phyloP scores from a whole-genome alignment of 2,797 vertebrate genomes.

The Cyprinodon diabolis region DNA sequence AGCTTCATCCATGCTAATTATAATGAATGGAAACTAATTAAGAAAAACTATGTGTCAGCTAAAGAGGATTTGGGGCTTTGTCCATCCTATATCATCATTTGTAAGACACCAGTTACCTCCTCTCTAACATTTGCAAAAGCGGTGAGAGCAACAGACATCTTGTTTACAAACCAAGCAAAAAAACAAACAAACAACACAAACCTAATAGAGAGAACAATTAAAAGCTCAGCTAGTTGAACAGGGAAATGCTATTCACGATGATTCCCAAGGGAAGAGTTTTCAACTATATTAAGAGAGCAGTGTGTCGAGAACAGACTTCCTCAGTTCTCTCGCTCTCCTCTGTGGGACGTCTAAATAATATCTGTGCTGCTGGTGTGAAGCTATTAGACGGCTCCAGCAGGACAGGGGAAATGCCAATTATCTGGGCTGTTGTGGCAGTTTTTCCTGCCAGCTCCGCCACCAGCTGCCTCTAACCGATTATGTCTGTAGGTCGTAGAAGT shows the following conservation, averaged over 20 bases:
- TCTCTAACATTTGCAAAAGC: constrained; percentile 43
- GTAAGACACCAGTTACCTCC: constrained; percentile 58
- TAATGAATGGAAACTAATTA: constrained; percentile 98
- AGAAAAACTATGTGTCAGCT: constrained; percentile 93
- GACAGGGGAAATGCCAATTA: constrained; percentile 60
- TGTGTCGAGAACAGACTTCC: constrained; percentile 38
- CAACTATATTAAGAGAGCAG: constrained; percentile 39
- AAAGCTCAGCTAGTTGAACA: constrained; percentile 40
- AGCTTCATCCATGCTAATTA: constrained; percentile 96
- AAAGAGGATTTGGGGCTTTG: constrained; percentile 94
- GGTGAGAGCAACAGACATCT: constrained; percentile 27
- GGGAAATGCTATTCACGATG: constrained; percentile 24
- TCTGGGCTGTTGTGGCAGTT: constrained; percentile 25
- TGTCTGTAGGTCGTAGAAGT: constrained; percentile 38
- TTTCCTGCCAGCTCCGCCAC: constrained; percentile 50
- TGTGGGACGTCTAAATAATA: constrained; percentile 59
- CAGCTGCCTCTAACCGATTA: constrained; percentile 51
- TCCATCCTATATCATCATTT: constrained; percentile 88
- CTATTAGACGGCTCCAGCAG: constrained; percentile 62
- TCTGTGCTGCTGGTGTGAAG: constrained; percentile 52
- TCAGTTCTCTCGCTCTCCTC: constrained; percentile 39
- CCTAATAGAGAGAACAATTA: constrained; percentile 57
- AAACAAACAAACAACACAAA: constrained; percentile 23
- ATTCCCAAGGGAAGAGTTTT: constrained; percentile 31
- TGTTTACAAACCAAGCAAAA: constrained; percentile 39